phyloP scores from a whole-genome alignment of 2,113 vertebrate species.

The Mungos mungo region DNA sequence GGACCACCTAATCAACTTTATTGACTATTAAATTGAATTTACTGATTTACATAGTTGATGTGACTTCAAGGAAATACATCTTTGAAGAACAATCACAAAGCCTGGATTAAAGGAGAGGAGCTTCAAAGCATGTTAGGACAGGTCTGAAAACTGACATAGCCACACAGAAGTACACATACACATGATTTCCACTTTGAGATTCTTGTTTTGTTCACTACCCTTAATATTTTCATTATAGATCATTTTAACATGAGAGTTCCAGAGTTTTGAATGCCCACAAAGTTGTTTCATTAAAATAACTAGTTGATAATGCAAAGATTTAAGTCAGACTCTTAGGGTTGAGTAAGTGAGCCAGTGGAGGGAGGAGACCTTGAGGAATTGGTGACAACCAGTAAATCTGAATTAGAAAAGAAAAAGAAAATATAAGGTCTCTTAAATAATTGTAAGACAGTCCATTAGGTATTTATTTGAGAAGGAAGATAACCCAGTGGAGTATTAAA shows the following conservation, averaged over 20 bases:
- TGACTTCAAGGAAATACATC: not conserved
- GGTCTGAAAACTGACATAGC: not conserved
- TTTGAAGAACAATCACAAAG: not conserved
- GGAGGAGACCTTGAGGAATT: not conserved
- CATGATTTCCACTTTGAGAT: not conserved
- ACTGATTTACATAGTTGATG: not conserved
- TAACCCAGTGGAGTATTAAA: not conserved
- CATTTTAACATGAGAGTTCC: not conserved
- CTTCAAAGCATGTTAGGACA: not conserved
- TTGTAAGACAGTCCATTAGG: not conserved
- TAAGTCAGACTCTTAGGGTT: not conserved
- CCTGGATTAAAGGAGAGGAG: not conserved
- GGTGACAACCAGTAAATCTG: not conserved
- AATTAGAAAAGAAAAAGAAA: not conserved
- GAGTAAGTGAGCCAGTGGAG: not conserved
- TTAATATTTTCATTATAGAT: not conserved
- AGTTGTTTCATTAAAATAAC: not conserved
- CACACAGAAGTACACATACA: not conserved
- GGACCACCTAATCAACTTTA: not conserved
- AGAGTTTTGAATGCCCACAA: not conserved
- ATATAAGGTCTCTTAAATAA: not conserved
- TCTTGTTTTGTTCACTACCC: not conserved
- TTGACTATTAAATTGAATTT: not conserved
- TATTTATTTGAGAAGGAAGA: not conserved
- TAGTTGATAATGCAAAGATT: not conserved